Evolutionary conservation across 1,140 invertebrate genomes (phyloP), one percentile per base, ranked within the genome.

Genomic region (Argopecten irradians): DNA sequence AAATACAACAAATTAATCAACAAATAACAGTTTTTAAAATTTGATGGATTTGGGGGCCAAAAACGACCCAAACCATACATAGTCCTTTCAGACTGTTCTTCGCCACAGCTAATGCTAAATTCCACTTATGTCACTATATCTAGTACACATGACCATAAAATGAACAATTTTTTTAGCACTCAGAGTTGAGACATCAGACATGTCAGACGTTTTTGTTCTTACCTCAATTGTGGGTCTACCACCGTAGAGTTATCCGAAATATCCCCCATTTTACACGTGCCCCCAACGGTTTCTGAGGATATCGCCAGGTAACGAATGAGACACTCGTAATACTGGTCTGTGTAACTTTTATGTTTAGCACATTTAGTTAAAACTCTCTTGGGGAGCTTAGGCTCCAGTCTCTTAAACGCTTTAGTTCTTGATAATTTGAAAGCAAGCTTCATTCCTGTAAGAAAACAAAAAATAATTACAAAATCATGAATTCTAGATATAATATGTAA

Each of bases 211-310:
- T 71, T n/a, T 71, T 71, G 55, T 28, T 1, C n/a, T 28, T 88
- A 93, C 95, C 95, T 94, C 3, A 96, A 95, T 92, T 97, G 96
- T 16, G 97, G 97, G 95, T 99, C 98, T 0, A 99, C 98, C 0
- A 99, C 98, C 0, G 98, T 98, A 9, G 97, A 96, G 22, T 96
- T 96, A 93, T 98, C 98, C 96, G 97, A 97, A 84, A 97, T 97
- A 0, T 97, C 97, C 0, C 98, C 98, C 98, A 99, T 99, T 94
- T 98, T 98, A 83, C 97, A 98, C 0, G 98, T 98, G 0, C 98
- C 98, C 0, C 98, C 97, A 0, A 98, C 98, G 96, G 98, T 98
- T 93, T 98, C 98, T 82, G 97, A 97, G 0, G 98, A 98, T 9
- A 92, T 86, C 16, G 94, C 92, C 16, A 92, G 92, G 32, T 93